These are phyloP conservation scores for Tonatia bakeri DNA, from an alignment of 2,113 vertebrate genomes.

Conservation along the genomic window DNA sequence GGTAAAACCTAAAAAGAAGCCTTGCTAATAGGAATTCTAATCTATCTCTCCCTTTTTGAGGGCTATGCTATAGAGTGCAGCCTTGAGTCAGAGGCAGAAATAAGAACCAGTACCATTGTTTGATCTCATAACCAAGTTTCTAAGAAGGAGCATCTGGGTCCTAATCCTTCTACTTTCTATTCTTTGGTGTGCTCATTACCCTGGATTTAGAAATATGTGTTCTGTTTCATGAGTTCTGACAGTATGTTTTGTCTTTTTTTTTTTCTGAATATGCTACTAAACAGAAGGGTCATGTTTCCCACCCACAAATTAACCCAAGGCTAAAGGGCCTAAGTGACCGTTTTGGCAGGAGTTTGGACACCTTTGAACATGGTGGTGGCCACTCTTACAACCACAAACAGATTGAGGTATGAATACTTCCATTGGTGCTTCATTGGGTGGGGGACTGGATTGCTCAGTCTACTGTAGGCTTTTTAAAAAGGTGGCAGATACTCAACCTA, in stretches of 20 bases:
- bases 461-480: slow-evolving; percentile 2
- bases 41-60: background rate
- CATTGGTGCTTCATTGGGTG: slow-evolving; percentile 72
- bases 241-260: slow-evolving; percentile 74
- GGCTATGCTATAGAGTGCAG: background rate
- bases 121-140: background rate
- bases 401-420: slow-evolving; percentile 77
- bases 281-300: slow-evolving; percentile 77
- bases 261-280: slow-evolving; percentile 75
- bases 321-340: slow-evolving; percentile 77
- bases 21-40: background rate
- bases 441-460: slow-evolving; percentile 64
- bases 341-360: slow-evolving; percentile 78
- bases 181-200: slow-evolving; percentile 55
- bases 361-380: slow-evolving; percentile 78
- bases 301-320: slow-evolving; percentile 78
- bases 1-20: background rate
- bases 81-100: slow-evolving; percentile 5
- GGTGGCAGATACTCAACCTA: background rate
- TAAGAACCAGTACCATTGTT: background rate
- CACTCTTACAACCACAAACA: slow-evolving; percentile 79
- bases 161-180: slow-evolving; percentile 28
- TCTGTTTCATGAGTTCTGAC: slow-evolving; percentile 72
- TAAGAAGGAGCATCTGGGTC: background rate
- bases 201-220: slow-evolving; percentile 60